These are phyloP conservation scores for Melanargia galathea DNA, from an alignment of 2,888 invertebrate species.

Conservation along the genomic window DNA sequence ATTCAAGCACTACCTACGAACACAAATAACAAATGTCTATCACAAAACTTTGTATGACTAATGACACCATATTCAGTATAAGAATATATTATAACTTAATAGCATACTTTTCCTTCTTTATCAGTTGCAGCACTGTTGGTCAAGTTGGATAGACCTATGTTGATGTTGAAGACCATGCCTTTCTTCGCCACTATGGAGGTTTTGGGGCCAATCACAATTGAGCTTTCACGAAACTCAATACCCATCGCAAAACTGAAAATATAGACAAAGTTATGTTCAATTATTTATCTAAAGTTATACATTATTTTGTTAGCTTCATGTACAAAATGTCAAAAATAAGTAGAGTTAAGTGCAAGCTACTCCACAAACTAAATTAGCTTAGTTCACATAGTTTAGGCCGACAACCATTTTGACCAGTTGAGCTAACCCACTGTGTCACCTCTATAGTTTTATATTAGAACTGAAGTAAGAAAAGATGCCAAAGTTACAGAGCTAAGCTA, in stretches of 20 bases:
- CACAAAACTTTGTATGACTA: no score
- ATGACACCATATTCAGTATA: no score
- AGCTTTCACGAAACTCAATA: conserved; percentile 98
- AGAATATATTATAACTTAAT: neutral
- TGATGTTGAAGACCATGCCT: conserved; percentile 98
- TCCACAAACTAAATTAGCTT: no score
- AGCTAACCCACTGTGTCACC: no score
- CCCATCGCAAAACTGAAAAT: conserved; percentile 93
- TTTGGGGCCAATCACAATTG: conserved; percentile 95
- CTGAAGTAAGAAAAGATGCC: no score
- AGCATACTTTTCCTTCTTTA: conserved; percentile 89
- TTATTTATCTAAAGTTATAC: neutral
- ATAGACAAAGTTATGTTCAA: conserved; percentile 7
- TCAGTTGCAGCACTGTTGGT: conserved; percentile 91
- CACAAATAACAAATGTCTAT: no score
- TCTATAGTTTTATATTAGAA: no score
- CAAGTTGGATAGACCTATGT: conserved; percentile 94
- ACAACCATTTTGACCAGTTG: no score
- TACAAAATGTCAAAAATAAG: no score
- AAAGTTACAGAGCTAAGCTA: no score
- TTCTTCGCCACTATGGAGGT: conserved; percentile 90
- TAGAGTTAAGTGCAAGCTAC: no score
- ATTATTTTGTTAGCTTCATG: neutral
- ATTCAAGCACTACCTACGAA: neutral
- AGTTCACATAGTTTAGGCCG: no score